phyloP scores from a whole-genome alignment of 2,888 invertebrate species.

The Dioctria rufipes region DNA sequence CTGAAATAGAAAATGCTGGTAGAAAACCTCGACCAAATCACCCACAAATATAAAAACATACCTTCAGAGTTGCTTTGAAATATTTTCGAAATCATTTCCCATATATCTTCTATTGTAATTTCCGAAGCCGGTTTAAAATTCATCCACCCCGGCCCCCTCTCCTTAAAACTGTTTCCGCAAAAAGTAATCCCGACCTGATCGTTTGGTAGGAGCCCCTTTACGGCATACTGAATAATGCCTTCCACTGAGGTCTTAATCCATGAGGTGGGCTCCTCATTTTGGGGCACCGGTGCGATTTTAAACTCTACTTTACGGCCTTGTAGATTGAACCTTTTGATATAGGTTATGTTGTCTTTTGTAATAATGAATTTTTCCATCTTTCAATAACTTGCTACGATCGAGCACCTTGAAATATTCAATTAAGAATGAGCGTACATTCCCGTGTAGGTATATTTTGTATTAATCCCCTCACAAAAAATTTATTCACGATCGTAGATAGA shows the following conservation, averaged over 20 bases:
- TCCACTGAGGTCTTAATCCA: constrained; percentile 51
- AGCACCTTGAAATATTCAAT: too few relatives aligned
- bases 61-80: constrained; percentile 44
- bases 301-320: constrained; percentile 40
- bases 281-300: constrained; percentile 54
- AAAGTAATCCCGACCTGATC: constrained; percentile 33
- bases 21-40: background rate
- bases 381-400: background rate
- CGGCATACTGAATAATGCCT: constrained; percentile 51
- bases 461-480: too few relatives aligned
- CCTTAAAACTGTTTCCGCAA: constrained; percentile 25
- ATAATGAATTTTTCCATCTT: constrained; percentile 21
- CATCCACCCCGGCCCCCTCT: constrained; percentile 29
- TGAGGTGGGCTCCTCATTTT: constrained; percentile 30
- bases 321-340: constrained; percentile 31
- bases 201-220: constrained; percentile 5
- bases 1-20: background rate
- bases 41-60: background rate
- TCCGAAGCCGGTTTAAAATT: constrained; percentile 34
- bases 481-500: too few relatives aligned
- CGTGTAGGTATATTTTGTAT: too few relatives aligned
- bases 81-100: constrained; percentile 38
- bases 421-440: too few relatives aligned
- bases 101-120: constrained; percentile 34
- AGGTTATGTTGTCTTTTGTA: background rate